Conservation (phyloP, 2,888 invertebrate genomes). For the Leptogaster cylindrica region DNA sequence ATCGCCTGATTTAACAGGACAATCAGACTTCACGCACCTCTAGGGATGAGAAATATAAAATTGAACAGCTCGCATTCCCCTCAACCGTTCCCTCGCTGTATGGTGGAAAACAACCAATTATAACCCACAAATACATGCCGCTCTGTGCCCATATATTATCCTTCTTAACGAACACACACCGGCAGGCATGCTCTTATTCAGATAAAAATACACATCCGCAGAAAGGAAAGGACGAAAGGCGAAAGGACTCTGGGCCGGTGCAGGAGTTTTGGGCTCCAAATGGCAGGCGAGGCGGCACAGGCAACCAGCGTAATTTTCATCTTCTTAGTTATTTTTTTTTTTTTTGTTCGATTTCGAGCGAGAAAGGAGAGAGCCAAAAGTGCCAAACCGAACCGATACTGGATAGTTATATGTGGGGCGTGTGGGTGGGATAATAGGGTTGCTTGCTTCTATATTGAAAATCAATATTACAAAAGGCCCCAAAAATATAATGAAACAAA, state of each 20-base stretch:
- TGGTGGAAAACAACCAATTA: constrained; percentile 16
- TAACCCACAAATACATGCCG: constrained; percentile 20
- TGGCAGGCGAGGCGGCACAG: constrained; percentile 21
- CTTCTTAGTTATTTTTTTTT: no score
- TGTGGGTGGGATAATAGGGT: constrained; percentile 33
- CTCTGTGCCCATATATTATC: no score
- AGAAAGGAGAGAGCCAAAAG: constrained; percentile 20
- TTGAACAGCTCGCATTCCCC: not conserved
- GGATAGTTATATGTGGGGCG: not conserved
- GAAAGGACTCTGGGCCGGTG: constrained; percentile 17
- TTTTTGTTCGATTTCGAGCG: no score
- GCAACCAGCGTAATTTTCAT: constrained; percentile 45
- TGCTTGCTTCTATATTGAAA: constrained; percentile 42
- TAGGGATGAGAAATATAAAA: constrained; percentile 20
- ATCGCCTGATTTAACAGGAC: constrained; percentile 43
- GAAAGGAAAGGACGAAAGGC: constrained; percentile 5
- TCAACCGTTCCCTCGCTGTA: not conserved
- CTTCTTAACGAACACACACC: constrained; percentile 18
- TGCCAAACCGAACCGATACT: constrained; percentile 36
- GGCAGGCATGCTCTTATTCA: not conserved
- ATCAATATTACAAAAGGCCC: constrained; percentile 43
- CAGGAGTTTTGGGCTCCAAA: not conserved
- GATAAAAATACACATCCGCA: constrained; percentile 25
- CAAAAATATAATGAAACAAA: constrained; percentile 47
- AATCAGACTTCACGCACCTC: constrained; percentile 8